Percentiles rank a stretch among this genome's conserved stretches.
These are phyloP conservation scores for Drosophila infuscata DNA, from an alignment of 2,888 invertebrate genomes.

Conservation along the genomic window DNA sequence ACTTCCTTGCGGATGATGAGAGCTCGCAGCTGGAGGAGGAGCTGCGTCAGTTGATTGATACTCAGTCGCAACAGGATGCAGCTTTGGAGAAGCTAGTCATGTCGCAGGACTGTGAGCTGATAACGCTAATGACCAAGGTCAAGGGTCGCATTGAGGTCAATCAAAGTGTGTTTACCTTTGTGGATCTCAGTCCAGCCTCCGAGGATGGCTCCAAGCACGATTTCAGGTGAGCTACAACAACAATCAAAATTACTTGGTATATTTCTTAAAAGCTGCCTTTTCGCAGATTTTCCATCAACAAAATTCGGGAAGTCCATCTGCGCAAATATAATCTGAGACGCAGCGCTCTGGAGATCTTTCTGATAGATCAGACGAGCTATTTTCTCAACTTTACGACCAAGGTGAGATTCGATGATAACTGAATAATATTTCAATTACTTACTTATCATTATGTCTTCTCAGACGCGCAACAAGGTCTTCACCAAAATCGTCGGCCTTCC, in stretches of 20 bases:
- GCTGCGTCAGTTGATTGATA: conserved; percentile 84
- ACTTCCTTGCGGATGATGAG: conserved; percentile 85
- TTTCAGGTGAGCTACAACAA: conserved; percentile 81
- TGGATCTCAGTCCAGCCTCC: conserved; percentile 86
- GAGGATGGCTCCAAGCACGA: conserved; percentile 86
- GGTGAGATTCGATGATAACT: conserved; percentile 78
- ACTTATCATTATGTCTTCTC: conserved; percentile 31
- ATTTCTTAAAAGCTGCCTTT: not conserved
- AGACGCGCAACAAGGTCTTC: conserved; percentile 88
- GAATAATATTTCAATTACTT: not conserved
- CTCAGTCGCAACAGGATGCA: conserved; percentile 84
- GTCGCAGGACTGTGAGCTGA: conserved; percentile 88
- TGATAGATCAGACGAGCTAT: conserved; percentile 88
- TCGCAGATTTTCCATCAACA: conserved; percentile 85
- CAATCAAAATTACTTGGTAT: not conserved
- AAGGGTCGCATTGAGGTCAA: conserved; percentile 88
- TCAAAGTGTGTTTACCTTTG: conserved; percentile 87
- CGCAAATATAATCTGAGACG: conserved; percentile 88
- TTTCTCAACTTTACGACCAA: conserved; percentile 88
- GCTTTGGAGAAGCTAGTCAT: conserved; percentile 87
- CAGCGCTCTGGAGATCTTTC: conserved; percentile 88
- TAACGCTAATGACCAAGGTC: conserved; percentile 87
- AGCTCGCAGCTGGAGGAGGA: conserved; percentile 85
- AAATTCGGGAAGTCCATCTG: conserved; percentile 88
- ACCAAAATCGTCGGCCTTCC: conserved; percentile 87